phyloP scores from a whole-genome alignment of 2,797 vertebrate genomes.

The Rhincodon typus region DNA sequence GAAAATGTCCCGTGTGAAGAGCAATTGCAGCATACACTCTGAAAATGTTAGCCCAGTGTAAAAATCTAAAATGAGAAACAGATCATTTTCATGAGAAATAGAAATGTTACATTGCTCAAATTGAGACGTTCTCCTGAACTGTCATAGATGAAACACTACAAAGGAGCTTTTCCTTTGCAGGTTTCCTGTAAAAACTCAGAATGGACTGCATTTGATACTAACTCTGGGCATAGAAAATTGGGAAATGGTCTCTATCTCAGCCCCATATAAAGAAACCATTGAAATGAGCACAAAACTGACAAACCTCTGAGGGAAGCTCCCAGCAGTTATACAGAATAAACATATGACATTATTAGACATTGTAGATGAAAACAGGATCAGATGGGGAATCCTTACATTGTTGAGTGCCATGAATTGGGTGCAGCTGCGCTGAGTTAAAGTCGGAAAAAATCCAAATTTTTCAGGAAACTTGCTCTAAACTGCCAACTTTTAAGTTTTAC shows the following conservation, averaged over 20 bases:
- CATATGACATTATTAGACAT: no score
- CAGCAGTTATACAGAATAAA: no score
- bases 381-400: no score
- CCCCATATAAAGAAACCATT: no score
- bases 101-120: not conserved
- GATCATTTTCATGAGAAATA: not conserved
- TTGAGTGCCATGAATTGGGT: no score
- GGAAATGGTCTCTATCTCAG: not conserved
- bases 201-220: not conserved
- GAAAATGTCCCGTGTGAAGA: not conserved
- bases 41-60: not conserved
- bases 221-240: not conserved
- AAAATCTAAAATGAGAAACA: not conserved
- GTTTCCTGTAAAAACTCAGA: not conserved
- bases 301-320: no score
- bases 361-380: no score
- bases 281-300: no score
- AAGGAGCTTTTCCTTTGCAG: not conserved
- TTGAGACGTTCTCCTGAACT: not conserved
- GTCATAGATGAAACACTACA: not conserved
- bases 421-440: no score
- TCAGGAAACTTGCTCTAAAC: no score
- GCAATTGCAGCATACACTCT: not conserved
- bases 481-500: no score
- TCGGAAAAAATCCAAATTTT: no score